Percentiles rank a stretch among this genome's conserved stretches.
Conservation (phyloP, 2,888 invertebrate genomes). For the Drosophila silvestris region DNA sequence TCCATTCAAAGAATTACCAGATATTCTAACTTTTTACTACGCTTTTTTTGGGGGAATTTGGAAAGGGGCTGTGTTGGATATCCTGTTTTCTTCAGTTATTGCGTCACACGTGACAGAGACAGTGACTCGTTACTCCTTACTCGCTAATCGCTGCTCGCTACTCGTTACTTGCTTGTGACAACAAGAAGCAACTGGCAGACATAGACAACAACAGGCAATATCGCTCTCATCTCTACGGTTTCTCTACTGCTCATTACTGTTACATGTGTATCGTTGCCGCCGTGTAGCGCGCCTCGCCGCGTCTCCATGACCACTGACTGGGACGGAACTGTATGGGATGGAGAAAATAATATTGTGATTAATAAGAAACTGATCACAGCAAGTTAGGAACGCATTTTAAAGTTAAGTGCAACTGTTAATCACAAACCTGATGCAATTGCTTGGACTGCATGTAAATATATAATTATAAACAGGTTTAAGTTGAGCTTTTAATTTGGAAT, state of each 20-base stretch:
- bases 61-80: conserved; percentile 1
- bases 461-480: conserved; percentile 14
- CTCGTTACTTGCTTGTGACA: conserved; percentile 25
- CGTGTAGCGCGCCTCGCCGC: conserved; percentile 96
- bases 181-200: conserved; percentile 23
- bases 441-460: conserved; percentile 84
- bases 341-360: conserved; percentile 13
- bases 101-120: conserved; percentile 7
- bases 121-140: conserved; percentile 2
- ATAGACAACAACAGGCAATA: conserved; percentile 26
- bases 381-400: background rate
- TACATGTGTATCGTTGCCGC: conserved; percentile 98
- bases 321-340: conserved; percentile 93
- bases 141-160: background rate
- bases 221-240: conserved; percentile 14
- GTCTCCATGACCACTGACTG: conserved; percentile 95
- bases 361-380: background rate
- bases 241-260: conserved; percentile 8
- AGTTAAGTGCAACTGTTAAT: background rate
- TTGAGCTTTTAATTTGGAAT: background rate
- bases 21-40: conserved; percentile 1
- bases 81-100: conserved; percentile 22
- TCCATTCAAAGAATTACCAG: conserved; percentile 1
- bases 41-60: background rate
- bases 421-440: conserved; percentile 85